These are phyloP conservation scores for Allygus modestus DNA, from an alignment of 2,888 invertebrate genomes.

Conservation along the genomic window DNA sequence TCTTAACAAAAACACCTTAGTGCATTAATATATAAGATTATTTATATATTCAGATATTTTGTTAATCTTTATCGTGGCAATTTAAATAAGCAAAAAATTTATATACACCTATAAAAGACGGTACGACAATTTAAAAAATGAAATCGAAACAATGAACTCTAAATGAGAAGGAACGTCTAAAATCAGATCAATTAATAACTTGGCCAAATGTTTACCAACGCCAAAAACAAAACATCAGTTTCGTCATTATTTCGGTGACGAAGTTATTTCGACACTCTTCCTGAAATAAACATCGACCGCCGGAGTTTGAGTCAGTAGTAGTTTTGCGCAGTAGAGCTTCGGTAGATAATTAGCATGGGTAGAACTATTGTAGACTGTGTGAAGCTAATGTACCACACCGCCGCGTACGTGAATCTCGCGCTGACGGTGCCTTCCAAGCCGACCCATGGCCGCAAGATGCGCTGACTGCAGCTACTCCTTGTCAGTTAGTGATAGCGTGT, in stretches of 20 bases:
- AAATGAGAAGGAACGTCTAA: no score
- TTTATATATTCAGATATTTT: no score
- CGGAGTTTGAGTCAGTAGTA: constrained; percentile 27
- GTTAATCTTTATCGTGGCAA: no score
- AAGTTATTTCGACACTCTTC: background rate
- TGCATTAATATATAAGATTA: no score
- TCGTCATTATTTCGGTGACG: background rate
- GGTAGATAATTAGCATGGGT: constrained; percentile 31
- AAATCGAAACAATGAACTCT: no score
- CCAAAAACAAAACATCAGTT: no score
- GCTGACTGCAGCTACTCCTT: constrained; percentile 38
- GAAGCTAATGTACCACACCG: constrained; percentile 48
- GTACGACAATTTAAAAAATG: no score
- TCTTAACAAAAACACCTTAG: no score
- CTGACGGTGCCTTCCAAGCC: background rate
- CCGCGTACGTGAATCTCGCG: constrained; percentile 29
- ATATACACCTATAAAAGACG: no score
- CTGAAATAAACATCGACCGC: background rate
- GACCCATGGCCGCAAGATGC: constrained; percentile 26
- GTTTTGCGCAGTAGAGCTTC: constrained; percentile 48
- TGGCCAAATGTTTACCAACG: no score
- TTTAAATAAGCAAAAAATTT: no score
- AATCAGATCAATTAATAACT: no score
- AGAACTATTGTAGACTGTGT: constrained; percentile 29
- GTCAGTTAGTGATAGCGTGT: constrained; percentile 14